Conservation (phyloP, 2,113 vertebrate species). For the Syngnathus floridae region DNA sequence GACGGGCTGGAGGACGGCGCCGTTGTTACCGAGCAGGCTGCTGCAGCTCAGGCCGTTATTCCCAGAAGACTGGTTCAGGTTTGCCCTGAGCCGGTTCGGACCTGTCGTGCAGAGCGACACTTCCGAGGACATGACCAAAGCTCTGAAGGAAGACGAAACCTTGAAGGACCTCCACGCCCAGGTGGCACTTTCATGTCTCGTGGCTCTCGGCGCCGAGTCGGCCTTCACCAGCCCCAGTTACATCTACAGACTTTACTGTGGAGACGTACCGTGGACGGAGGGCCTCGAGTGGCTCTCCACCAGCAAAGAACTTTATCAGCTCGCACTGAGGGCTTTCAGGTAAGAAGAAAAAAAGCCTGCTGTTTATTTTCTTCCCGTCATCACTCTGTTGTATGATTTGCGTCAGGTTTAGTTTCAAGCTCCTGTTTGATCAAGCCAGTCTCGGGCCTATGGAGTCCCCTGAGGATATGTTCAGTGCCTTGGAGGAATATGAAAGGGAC, state of each 20-base stretch:
- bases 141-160: conserved; percentile 77
- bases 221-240: conserved; percentile 79
- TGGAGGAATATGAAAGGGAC: conserved; percentile 85
- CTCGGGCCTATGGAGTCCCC: conserved; percentile 83
- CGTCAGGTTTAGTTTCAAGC: conserved; percentile 87
- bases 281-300: conserved; percentile 85
- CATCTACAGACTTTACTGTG: conserved; percentile 83
- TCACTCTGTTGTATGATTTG: conserved; percentile 3
- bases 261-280: conserved; percentile 84
- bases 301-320: conserved; percentile 87
- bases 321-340: conserved; percentile 91
- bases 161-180: conserved; percentile 80
- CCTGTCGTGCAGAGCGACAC: conserved; percentile 74
- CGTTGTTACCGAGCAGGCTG: conserved; percentile 72
- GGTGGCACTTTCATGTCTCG: conserved; percentile 81
- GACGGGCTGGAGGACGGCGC: conserved; percentile 78
- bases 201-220: conserved; percentile 81
- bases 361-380: neutral
- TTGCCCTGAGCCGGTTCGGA: conserved; percentile 77
- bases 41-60: conserved; percentile 79
- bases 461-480: conserved; percentile 78
- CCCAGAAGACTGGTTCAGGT: conserved; percentile 91
- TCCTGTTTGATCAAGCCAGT: conserved; percentile 94
- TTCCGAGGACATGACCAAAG: conserved; percentile 74
- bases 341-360: conserved; percentile 55